Evolutionary conservation across 1,140 invertebrate genomes (phyloP).

Genomic region (Whitmania pigra): DNA sequence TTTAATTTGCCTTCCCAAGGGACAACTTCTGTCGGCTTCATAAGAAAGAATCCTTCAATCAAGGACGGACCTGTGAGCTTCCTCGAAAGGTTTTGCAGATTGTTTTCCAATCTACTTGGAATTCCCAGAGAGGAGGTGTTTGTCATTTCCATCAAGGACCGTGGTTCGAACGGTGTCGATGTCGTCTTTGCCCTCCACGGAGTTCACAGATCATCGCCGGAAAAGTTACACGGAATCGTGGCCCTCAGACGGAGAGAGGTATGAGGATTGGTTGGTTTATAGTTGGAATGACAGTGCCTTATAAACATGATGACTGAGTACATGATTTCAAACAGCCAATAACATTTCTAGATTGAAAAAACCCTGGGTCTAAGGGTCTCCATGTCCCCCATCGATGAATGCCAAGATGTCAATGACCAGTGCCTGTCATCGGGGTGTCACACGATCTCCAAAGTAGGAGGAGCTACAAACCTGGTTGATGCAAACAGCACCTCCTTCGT

Average conservation of each 20-base stretch:
- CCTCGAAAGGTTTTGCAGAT: too few species aligned
- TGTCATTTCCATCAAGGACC: too few species aligned
- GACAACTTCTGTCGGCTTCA: too few species aligned
- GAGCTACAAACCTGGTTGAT: slow-evolving; percentile 75
- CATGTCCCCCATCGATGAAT: slow-evolving; percentile 95
- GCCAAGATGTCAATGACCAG: slow-evolving; percentile 60
- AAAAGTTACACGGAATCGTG: slow-evolving; percentile 57
- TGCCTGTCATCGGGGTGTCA: slow-evolving; percentile 84
- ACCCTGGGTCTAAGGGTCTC: slow-evolving; percentile 86
- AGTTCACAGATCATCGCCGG: not conserved
- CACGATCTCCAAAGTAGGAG: slow-evolving; percentile 70
- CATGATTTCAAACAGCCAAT: too few species aligned
- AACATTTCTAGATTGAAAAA: slow-evolving; percentile 59
- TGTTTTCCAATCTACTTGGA: too few species aligned
- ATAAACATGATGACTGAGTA: too few species aligned
- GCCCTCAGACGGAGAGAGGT: slow-evolving; percentile 91
- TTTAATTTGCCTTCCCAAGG: too few species aligned
- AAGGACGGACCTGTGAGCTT: too few species aligned
- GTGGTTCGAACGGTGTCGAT: slow-evolving; percentile 47
- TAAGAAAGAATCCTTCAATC: too few species aligned
- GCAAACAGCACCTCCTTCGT: slow-evolving; percentile 88
- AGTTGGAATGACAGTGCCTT: too few species aligned
- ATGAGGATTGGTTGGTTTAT: slow-evolving; percentile 36
- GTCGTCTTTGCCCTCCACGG: slow-evolving; percentile 68
- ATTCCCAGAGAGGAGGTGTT: too few species aligned